These are phyloP conservation scores for Datnioides undecimradiatus DNA, from an alignment of 2,113 vertebrate species.

Conservation along the genomic window DNA sequence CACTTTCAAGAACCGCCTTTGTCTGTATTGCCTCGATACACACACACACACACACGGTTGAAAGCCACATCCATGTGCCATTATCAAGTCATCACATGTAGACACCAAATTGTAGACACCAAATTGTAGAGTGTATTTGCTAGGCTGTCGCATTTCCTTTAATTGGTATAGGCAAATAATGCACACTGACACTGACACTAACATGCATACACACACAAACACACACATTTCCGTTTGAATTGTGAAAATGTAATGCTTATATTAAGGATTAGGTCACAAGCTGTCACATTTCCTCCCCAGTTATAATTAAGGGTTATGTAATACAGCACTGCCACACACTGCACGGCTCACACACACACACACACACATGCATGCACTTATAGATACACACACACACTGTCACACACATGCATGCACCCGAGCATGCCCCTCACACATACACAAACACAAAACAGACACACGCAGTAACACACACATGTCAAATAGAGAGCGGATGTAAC, in stretches of 20 bases:
- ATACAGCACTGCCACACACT: conserved; percentile 54
- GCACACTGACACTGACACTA: background rate
- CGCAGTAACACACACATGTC: conserved; percentile 10
- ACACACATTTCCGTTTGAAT: conserved; percentile 47
- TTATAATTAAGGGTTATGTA: conserved; percentile 79
- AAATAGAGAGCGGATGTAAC: conserved; percentile 43
- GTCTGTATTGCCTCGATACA: background rate
- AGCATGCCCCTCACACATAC: conserved; percentile 1
- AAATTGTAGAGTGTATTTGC: conserved; percentile 54
- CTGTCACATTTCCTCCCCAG: conserved; percentile 76
- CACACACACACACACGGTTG: background rate
- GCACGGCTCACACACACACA: conserved; percentile 22
- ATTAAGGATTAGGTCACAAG: conserved; percentile 78
- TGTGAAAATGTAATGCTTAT: conserved; percentile 70
- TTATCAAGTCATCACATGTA: conserved; percentile 62
- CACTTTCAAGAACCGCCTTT: conserved; percentile 29
- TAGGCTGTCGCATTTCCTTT: conserved; percentile 58
- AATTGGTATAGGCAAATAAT: conserved; percentile 45
- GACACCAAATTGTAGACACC: conserved; percentile 40
- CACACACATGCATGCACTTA: background rate
- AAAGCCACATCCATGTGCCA: conserved; percentile 30
- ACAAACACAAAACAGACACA: background rate
- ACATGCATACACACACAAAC: background rate
- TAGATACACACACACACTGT: conserved; percentile 4
- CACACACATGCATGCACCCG: background rate